A percentile compares a stretch with the other conserved stretches of the same genome.
Evolutionary conservation across 2,113 vertebrate genomes (phyloP).

Genomic region (Rana temporaria): DNA sequence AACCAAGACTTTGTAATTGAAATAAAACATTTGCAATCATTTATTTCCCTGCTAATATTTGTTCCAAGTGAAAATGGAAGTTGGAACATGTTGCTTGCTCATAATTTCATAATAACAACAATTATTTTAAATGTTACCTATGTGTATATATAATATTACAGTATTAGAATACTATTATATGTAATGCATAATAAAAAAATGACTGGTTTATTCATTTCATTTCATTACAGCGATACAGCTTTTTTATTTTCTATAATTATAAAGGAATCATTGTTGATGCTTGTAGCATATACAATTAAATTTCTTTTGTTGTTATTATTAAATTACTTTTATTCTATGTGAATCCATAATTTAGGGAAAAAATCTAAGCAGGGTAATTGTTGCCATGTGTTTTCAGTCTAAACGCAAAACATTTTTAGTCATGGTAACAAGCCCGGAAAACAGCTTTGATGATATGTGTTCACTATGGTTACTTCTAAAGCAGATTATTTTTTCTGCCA

Average conservation of each 20-base stretch:
- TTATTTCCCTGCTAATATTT: not conserved
- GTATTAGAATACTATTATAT: not conserved
- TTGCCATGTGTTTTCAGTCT: constrained; percentile 49
- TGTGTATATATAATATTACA: not conserved
- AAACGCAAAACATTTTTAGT: constrained; percentile 52
- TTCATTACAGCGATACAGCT: not conserved
- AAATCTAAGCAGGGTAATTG: constrained; percentile 22
- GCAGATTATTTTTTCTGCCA: constrained; percentile 34
- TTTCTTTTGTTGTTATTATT: not conserved
- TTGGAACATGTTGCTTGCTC: not conserved
- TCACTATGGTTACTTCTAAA: constrained; percentile 52
- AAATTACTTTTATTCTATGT: not conserved
- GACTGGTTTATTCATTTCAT: too few species aligned
- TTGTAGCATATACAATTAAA: not conserved
- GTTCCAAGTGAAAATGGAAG: not conserved
- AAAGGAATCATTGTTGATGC: not conserved
- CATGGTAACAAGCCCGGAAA: constrained; percentile 46
- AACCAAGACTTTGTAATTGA: not conserved
- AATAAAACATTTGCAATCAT: not conserved
- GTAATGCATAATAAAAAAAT: not conserved
- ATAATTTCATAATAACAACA: constrained; percentile 1
- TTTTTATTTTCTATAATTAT: not conserved
- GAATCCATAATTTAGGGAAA: not conserved
- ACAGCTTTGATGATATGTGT: constrained; percentile 42
- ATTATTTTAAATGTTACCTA: constrained; percentile 15